phyloP scores from a whole-genome alignment of 2,797 vertebrate genomes.

The Pitangus sulphuratus region DNA sequence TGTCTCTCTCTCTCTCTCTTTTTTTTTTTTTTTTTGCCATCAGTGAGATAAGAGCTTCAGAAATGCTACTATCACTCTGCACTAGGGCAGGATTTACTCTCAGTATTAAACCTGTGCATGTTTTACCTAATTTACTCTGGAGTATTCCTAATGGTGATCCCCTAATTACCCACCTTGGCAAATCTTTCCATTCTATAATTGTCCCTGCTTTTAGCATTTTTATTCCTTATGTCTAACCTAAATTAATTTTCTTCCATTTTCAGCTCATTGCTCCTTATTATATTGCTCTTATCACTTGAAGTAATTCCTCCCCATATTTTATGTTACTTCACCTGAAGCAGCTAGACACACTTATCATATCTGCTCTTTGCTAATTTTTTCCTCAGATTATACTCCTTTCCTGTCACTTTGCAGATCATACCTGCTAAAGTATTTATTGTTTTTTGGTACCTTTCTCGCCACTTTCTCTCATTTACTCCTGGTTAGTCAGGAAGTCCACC shows the following conservation, averaged over 20 bases:
- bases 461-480: not conserved
- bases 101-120: not conserved
- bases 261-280: not conserved
- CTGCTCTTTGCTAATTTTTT: not conserved
- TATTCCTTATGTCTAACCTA: not conserved
- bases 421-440: not conserved
- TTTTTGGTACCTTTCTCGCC: not conserved
- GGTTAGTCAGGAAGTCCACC: not conserved
- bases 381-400: not conserved
- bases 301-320: not conserved
- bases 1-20: too few species aligned
- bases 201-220: not conserved
- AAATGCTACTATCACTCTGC: not conserved
- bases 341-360: not conserved
- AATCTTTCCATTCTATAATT: not conserved
- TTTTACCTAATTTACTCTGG: not conserved
- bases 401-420: not conserved
- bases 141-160: not conserved
- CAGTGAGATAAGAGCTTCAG: not conserved
- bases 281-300: not conserved
- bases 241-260: slow-evolving; percentile 20
- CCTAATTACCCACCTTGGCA: not conserved
- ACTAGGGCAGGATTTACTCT: not conserved
- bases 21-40: not conserved
- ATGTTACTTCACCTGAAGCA: not conserved